Conservation (phyloP, 2,888 invertebrate species). For the Platycnemis pennipes region DNA sequence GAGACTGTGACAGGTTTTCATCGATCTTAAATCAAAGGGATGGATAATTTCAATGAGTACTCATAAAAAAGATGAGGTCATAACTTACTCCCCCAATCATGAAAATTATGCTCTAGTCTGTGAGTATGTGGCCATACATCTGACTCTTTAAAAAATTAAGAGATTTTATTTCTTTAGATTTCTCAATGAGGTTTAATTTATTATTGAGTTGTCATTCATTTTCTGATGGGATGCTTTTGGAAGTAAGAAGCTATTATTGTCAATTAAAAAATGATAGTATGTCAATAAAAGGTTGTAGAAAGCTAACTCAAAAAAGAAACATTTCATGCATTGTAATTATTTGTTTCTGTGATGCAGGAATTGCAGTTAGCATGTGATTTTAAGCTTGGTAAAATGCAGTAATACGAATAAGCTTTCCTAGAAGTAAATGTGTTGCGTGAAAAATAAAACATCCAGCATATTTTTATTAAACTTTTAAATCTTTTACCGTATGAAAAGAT, state of each 20-base stretch:
- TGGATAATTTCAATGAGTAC: background rate
- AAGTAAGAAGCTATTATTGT: conserved; percentile 14
- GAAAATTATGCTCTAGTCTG: background rate
- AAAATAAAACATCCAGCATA: background rate
- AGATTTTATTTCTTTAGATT: background rate
- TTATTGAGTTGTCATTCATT: background rate
- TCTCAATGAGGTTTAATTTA: background rate
- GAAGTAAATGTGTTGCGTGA: background rate
- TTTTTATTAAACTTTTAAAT: background rate
- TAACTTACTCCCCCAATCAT: background rate
- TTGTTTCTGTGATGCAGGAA: conserved; percentile 19
- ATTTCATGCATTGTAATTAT: background rate
- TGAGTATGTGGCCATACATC: conserved; percentile 32
- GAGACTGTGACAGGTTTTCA: conserved; percentile 8
- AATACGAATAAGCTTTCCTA: background rate
- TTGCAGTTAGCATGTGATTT: background rate
- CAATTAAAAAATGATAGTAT: background rate
- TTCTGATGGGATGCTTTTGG: background rate
- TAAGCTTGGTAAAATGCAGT: background rate
- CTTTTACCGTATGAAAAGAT: background rate
- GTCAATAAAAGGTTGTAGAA: background rate
- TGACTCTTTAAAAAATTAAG: background rate
- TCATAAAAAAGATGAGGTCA: background rate
- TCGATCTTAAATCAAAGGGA: background rate
- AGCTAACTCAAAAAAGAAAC: background rate